Base-by-base conservation (phyloP, 2,113 vertebrate species). In the Corythornis cristatus region DNA sequence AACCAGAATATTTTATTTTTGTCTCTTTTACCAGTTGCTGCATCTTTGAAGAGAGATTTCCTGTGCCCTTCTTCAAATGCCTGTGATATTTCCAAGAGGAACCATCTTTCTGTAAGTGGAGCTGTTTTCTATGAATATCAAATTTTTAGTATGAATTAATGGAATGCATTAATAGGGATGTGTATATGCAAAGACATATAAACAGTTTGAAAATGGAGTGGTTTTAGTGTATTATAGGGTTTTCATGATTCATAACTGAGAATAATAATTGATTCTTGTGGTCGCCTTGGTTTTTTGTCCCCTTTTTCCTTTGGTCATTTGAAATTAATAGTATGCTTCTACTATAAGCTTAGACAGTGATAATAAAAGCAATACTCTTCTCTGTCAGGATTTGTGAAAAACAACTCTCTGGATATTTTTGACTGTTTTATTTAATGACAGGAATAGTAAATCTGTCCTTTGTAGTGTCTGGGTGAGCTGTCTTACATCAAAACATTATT, bases 401-500 rank as follows among this genome's bases (percentile, higher is more conserved):
- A 80, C 25, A 86, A 43, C 67, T 88, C 86, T 78, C 76, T 71
- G 57, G 86, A 91, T 86, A 72, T 58, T 86, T 64, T 60, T 42
- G 65, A 51, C 57, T 77, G 43, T 80, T 94, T 86, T 91, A 88
- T 81, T 94, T 91, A 83, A 90, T 64, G 31, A 86, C 42, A 26
- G 81, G 92, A 91, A 53, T 33, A 88, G 72, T 86, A 81, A 93
- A 91, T 95, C 86, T 81, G 65, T 86, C 88, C 88, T 91, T 56
- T 77, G 31, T 86, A 82, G 75, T 91, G 85, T 91, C 88, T 95
- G 93, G 67, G 74, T 89, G 79, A 94, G 25, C 90, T 93, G 88
- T 88, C 75, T 83, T 90, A 9, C 40, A 90, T 90, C 53, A 88
- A 94, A 96, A 94, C 40, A 81, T 81, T 82, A 94, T 85, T 96